Evolutionary conservation across 1,140 invertebrate species (phyloP), one percentile per base, ranked within the genome.

Genomic region (Myzus persicae): DNA sequence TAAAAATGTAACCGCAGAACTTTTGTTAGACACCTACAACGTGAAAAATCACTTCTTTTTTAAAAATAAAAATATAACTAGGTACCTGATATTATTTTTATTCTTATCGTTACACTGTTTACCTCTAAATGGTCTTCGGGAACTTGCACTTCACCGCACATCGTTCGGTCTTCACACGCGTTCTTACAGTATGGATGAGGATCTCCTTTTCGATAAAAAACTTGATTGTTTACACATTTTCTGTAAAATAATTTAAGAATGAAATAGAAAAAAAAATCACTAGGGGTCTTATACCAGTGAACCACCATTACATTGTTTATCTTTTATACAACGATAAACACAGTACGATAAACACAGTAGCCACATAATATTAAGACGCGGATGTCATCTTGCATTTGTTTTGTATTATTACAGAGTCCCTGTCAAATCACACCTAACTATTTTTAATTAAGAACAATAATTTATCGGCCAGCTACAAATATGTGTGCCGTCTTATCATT

Each of bases 71-170:
- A 31, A 4, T 67, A 59, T 31, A 59, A 59, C 54, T n/a, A 76
- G n/a, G n/a, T n/a, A n/a, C n/a, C n/a, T n/a, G n/a, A 59, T 31
- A 31, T 59, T 11, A 11, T 31, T 59, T 59, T 59, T 31, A 31
- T 59, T 59, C 3, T 31, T 31, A 59, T 59, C 6, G 22, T 22
- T 59, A 59, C 9, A 31, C 2, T 11, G 26, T 42, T 42, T 95
- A 98, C 98, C 95, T 99, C 98, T 85, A 99, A 96, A 96, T 99
- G 99, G 88, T 97, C 96, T 94, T 98, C 97, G 1, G 99, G 99
- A 20, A 99, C 98, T 94, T 96, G 96, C 11, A 99, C 98, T 95
- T 99, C 99, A 0, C 99, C 99, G 95, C 99, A 99, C 96, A 98
- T 98, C 0, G 99, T 99, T 87, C 96, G 96, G 4, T 96, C 95